phyloP scores from a whole-genome alignment of 2,888 invertebrate species.

The Idaea dimidiata region DNA sequence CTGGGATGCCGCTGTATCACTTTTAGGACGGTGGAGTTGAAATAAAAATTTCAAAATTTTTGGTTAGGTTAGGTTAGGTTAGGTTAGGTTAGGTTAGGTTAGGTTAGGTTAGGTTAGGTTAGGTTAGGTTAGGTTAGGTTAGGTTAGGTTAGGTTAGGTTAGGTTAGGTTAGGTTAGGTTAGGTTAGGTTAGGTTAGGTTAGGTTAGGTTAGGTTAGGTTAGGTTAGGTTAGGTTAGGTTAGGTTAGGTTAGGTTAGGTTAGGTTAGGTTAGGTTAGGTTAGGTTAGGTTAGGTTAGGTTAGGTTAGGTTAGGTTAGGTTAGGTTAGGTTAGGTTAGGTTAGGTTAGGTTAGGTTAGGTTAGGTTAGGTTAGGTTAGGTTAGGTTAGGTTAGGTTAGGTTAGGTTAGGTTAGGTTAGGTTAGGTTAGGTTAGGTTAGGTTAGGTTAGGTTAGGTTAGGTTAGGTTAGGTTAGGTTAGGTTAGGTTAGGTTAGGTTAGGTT shows the following conservation, averaged over 20 bases:
- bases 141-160: conserved; percentile 1
- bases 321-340: conserved; percentile 1
- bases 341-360: conserved; percentile 1
- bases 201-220: conserved; percentile 1
- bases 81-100: conserved; percentile 1
- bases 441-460: conserved; percentile 1
- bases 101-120: conserved; percentile 1
- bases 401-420: conserved; percentile 1
- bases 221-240: conserved; percentile 1
- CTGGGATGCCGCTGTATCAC: too few relatives aligned
- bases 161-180: conserved; percentile 1
- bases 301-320: conserved; percentile 1
- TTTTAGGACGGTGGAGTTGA: too few relatives aligned
- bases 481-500: conserved; percentile 1
- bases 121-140: conserved; percentile 1
- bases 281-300: conserved; percentile 1
- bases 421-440: conserved; percentile 1
- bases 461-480: conserved; percentile 1
- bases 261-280: conserved; percentile 1
- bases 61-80: not conserved
- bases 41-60: too few relatives aligned
- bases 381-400: conserved; percentile 1
- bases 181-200: conserved; percentile 1
- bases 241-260: conserved; percentile 1
- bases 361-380: conserved; percentile 1